phyloP scores from a whole-genome alignment of 2,113 vertebrate genomes.

The Scomber japonicus region DNA sequence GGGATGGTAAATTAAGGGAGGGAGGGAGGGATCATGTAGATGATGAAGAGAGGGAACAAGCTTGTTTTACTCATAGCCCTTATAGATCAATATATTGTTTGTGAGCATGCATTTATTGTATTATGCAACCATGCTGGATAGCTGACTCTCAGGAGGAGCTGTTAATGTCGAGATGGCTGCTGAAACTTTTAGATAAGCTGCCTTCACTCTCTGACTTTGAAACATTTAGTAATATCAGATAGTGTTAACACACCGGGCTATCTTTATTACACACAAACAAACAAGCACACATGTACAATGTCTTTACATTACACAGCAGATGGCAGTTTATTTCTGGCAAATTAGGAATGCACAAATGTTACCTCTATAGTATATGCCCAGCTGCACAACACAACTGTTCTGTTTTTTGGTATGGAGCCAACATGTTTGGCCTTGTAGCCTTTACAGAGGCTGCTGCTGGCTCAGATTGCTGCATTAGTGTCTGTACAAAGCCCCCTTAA shows the following conservation, averaged over 20 bases:
- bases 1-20: slow-evolving; percentile 42
- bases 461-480: slow-evolving; percentile 4
- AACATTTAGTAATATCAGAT: slow-evolving; percentile 18
- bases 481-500: slow-evolving; percentile 1
- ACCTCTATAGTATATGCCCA: slow-evolving; percentile 47
- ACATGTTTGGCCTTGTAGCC: slow-evolving; percentile 38
- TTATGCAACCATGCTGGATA: neutral
- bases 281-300: neutral
- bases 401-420: slow-evolving; percentile 35
- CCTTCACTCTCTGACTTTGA: slow-evolving; percentile 2
- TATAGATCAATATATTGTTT: slow-evolving; percentile 36
- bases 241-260: slow-evolving; percentile 32
- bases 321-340: slow-evolving; percentile 71
- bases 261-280: slow-evolving; percentile 50
- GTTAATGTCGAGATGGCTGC: slow-evolving; percentile 6
- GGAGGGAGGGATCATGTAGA: slow-evolving; percentile 9
- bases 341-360: slow-evolving; percentile 71
- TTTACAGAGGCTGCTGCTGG: slow-evolving; percentile 19
- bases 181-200: slow-evolving; percentile 2
- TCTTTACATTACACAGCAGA: slow-evolving; percentile 67
- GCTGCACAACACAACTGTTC: slow-evolving; percentile 60
- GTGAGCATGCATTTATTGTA: slow-evolving; percentile 14
- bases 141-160: slow-evolving; percentile 3
- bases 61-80: slow-evolving; percentile 58
- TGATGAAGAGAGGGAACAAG: slow-evolving; percentile 29